Percentiles rank a stretch among this genome's conserved stretches.
These are phyloP conservation scores for Cheirogaleus major DNA, from an alignment of 2,797 vertebrate species.

Conservation along the genomic window DNA sequence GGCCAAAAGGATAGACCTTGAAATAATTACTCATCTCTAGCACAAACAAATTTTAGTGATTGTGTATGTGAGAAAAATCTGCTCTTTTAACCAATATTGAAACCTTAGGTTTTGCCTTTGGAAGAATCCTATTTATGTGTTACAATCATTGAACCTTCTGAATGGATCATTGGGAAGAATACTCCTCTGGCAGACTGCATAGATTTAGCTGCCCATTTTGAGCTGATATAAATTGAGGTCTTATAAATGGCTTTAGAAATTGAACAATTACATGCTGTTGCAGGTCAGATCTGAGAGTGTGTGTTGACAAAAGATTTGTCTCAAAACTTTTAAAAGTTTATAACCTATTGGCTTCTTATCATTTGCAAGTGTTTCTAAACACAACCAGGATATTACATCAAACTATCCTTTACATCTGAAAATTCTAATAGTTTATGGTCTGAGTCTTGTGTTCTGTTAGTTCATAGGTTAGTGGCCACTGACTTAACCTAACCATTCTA, in stretches of 20 bases:
- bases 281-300: not conserved
- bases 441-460: not conserved
- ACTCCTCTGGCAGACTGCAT: not conserved
- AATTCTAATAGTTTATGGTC: not conserved
- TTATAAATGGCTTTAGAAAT: not conserved
- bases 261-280: not conserved
- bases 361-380: not conserved
- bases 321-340: not conserved
- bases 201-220: not conserved
- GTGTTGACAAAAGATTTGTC: not conserved
- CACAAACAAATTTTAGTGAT: not conserved
- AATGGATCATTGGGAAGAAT: not conserved
- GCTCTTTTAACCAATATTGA: not conserved
- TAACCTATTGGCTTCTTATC: not conserved
- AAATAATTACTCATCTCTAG: not conserved
- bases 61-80: not conserved
- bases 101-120: not conserved
- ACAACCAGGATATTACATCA: not conserved
- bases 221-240: not conserved
- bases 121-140: not conserved
- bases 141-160: not conserved
- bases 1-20: not conserved
- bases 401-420: not conserved
- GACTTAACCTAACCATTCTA: not conserved
- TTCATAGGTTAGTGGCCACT: not conserved